Evolutionary conservation across 2,797 vertebrate genomes (phyloP).

Genomic region (Lacerta viridis): DNA sequence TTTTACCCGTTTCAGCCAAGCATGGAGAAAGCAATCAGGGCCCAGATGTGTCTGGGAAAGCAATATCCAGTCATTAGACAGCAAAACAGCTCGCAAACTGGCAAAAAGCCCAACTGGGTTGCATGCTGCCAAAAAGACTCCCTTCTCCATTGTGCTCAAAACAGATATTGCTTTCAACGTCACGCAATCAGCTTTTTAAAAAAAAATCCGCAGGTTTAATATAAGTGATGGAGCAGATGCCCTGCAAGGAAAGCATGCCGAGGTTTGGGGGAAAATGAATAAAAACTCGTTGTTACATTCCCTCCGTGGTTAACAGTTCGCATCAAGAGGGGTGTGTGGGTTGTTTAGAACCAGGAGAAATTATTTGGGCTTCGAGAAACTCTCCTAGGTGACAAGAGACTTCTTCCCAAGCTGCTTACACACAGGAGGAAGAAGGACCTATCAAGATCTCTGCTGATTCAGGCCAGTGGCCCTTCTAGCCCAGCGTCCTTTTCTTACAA

Average conservation of each 20-base stretch:
- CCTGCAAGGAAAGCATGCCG: neutral
- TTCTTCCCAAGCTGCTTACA: no score
- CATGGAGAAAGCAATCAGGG: neutral
- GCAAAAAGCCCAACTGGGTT: neutral
- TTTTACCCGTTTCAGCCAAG: fast-evolving
- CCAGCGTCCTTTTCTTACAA: no score
- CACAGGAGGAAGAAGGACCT: no score
- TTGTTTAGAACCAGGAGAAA: no score
- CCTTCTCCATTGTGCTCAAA: neutral
- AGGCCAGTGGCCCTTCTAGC: no score
- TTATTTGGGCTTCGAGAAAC: no score
- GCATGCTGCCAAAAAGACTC: neutral
- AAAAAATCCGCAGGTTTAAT: neutral
- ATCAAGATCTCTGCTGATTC: no score
- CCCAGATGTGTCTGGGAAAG: constrained; percentile 58
- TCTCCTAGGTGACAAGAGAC: no score
- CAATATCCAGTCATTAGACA: constrained; percentile 5
- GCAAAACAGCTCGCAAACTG: neutral
- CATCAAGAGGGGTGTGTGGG: no score
- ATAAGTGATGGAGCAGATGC: fast-evolving
- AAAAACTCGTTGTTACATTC: neutral
- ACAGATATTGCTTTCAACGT: fast-evolving
- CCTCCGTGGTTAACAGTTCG: no score
- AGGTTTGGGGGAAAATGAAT: neutral
- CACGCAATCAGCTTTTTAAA: fast-evolving